Conservation (phyloP, 1,140 invertebrate genomes). For the Piezodorus guildinii region DNA sequence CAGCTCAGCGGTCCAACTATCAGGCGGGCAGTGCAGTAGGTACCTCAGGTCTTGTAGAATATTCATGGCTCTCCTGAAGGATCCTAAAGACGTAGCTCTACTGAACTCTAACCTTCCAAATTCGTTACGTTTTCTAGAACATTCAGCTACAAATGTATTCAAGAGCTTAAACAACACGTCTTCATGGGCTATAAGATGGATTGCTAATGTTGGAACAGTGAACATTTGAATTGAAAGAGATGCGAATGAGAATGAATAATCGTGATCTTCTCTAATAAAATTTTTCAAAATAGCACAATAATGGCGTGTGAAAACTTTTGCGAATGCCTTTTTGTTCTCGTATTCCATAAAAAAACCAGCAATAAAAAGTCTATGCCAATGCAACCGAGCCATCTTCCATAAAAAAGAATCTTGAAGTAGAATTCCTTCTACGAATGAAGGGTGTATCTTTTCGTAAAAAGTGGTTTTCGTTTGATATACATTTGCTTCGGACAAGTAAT, state of each 20-base stretch:
- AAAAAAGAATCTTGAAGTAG: slow-evolving; percentile 71
- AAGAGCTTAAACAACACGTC: slow-evolving; percentile 73
- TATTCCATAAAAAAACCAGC: slow-evolving; percentile 84
- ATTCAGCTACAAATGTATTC: slow-evolving; percentile 79
- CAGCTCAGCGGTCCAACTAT: slow-evolving; percentile 60
- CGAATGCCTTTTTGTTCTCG: slow-evolving; percentile 78
- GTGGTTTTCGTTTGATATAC: background rate
- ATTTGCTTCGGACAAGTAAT: background rate
- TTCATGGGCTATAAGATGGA: slow-evolving; percentile 76
- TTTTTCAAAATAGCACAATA: slow-evolving; percentile 82
- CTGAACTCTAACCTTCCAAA: slow-evolving; percentile 40
- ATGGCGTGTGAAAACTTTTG: slow-evolving; percentile 68
- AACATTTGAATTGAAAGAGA: slow-evolving; percentile 91
- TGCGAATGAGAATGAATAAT: slow-evolving; percentile 88
- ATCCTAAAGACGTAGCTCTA: slow-evolving; percentile 43
- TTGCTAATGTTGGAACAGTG: slow-evolving; percentile 88
- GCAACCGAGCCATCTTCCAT: slow-evolving; percentile 83
- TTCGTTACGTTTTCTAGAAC: slow-evolving; percentile 61
- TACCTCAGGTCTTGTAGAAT: slow-evolving; percentile 85
- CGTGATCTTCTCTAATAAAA: slow-evolving; percentile 93
- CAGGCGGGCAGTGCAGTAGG: slow-evolving; percentile 67
- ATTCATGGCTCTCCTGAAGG: slow-evolving; percentile 79
- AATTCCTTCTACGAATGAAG: slow-evolving; percentile 53
- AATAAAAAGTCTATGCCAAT: slow-evolving; percentile 87
- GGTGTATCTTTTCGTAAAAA: slow-evolving; percentile 25